These are phyloP conservation scores for Hylaea fasciaria DNA, from an alignment of 2,888 invertebrate genomes.

Conservation along the genomic window DNA sequence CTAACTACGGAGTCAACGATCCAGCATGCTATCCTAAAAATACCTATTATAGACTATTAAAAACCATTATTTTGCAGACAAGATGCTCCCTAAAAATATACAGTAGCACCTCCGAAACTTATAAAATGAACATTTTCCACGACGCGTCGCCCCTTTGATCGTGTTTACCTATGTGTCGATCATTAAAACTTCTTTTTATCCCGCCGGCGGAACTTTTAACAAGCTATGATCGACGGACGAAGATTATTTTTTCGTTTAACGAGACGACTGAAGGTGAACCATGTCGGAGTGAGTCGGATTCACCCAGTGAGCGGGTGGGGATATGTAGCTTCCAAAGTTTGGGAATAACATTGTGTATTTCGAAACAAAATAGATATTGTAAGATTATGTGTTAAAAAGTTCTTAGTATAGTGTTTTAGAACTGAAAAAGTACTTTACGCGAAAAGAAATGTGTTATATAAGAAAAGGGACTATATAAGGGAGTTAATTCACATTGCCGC, in stretches of 20 bases:
- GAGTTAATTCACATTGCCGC: no score
- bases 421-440: no score
- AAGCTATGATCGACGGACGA: constrained; percentile 60
- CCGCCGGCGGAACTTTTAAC: constrained; percentile 59
- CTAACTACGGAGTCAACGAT: no score
- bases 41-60: no score
- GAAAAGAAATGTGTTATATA: no score
- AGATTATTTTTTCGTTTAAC: constrained; percentile 44
- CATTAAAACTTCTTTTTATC: constrained; percentile 65
- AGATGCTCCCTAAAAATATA: no score
- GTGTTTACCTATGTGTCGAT: constrained; percentile 52
- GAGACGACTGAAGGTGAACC: constrained; percentile 38
- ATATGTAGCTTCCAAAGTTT: neutral
- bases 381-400: neutral
- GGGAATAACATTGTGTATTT: constrained; percentile 2
- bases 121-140: constrained; percentile 36
- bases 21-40: no score
- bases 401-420: neutral
- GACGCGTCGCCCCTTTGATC: constrained; percentile 46
- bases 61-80: no score
- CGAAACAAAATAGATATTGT: neutral
- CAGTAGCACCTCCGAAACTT: constrained; percentile 29
- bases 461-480: no score
- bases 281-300: constrained; percentile 6
- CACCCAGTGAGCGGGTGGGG: constrained; percentile 2